Conservation (phyloP, 2,888 invertebrate species). For the Sminthurinus aureus region DNA sequence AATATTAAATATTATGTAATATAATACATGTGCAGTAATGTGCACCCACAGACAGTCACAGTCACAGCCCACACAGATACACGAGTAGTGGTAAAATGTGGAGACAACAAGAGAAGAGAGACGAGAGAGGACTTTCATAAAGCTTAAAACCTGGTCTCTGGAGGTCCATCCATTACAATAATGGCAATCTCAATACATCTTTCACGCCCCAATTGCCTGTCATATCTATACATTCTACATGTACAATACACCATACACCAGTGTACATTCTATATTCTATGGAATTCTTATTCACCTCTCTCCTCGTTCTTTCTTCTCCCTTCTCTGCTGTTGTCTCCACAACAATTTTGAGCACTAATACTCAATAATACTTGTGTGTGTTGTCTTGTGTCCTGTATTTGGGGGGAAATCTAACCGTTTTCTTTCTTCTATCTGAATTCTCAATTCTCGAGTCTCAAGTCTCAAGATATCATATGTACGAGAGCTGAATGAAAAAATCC, state of each 20-base stretch:
- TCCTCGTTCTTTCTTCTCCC: too few relatives aligned
- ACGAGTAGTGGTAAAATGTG: not conserved
- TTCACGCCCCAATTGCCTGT: slow-evolving; percentile 40
- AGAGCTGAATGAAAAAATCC: too few relatives aligned
- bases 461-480: too few relatives aligned
- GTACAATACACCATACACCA: too few relatives aligned
- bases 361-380: not conserved
- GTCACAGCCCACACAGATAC: too few relatives aligned
- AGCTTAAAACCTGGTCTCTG: slow-evolving; percentile 17
- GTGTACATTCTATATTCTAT: too few relatives aligned
- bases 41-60: too few relatives aligned
- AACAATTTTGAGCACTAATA: not conserved
- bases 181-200: slow-evolving; percentile 38
- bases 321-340: not conserved
- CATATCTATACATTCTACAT: not conserved
- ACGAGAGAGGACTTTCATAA: not conserved
- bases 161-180: slow-evolving; percentile 42
- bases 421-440: not conserved
- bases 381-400: too few relatives aligned
- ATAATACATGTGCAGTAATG: not conserved
- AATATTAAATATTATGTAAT: not conserved
- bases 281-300: not conserved
- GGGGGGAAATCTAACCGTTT: not conserved
- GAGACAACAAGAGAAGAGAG: not conserved
- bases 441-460: too few relatives aligned